Evolutionary conservation across 1,140 invertebrate genomes (phyloP), one percentile per base, ranked within the genome.

Genomic region (Apis florea): DNA sequence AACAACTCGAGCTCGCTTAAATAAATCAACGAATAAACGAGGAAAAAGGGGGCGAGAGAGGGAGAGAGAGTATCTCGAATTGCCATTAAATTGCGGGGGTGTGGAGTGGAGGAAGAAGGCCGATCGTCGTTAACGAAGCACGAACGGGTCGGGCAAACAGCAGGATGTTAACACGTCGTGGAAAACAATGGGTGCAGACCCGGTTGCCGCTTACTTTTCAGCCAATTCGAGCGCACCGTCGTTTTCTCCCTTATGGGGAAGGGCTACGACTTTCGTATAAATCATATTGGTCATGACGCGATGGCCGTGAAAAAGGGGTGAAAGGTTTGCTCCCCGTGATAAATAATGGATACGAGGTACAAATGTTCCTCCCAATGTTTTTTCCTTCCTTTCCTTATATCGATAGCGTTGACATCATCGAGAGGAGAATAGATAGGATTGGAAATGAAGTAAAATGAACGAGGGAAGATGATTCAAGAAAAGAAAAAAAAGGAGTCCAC

Each of bases 251-350:
- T 17, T 17, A 54, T 17, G 51, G 66, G 71, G 63, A 53, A 31
- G 75, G 73, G 61, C 31, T 40, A 40, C 70, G 84, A 88, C 86
- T 88, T 78, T 53, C 70, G 73, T 71, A 86, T 88, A 86, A 88
- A 88, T 88, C 84, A 88, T 86, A 88, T 88, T 83, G 81, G 74
- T 26, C n/a, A 63, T n/a, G 51, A 53, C 26, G n/a, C 61, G 49
- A 24, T 31, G 69, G 17, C 51, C 69, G 69, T 56, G 53, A 31
- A 56, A 51, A 24, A 15, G 49, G 71, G 19, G 31, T 6, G 31
- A 40, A 40, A 40, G 31, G 21, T n/a, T 10, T 19, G 49, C 12
- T 11, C 4, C 31, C 31, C 31, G 4, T 40, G 31, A 40, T 40
- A 40, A 40, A 40, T 40, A 40, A n/a, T n/a, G n/a, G 31, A 40